Conservation (phyloP, 2,888 invertebrate species). For the Mamestra brassicae region DNA sequence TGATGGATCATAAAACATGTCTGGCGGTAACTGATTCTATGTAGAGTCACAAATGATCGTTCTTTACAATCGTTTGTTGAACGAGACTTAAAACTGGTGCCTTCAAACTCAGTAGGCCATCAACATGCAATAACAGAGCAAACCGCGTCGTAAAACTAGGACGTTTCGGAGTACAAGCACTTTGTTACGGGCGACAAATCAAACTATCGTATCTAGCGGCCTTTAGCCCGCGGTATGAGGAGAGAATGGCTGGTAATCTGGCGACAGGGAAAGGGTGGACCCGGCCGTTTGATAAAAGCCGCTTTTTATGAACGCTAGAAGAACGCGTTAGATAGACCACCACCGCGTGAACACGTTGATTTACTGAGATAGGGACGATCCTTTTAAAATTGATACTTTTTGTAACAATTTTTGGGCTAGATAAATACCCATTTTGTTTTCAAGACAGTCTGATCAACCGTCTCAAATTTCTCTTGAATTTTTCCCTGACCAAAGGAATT, state of each 20-base stretch:
- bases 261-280: slow-evolving; percentile 84
- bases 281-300: slow-evolving; percentile 77
- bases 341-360: slow-evolving; percentile 46
- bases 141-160: slow-evolving; percentile 57
- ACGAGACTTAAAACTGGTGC: slow-evolving; percentile 19
- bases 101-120: slow-evolving; percentile 43
- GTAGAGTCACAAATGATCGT: background rate
- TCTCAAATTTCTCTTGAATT: background rate
- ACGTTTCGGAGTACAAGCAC: slow-evolving; percentile 50
- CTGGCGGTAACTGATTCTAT: slow-evolving; percentile 6
- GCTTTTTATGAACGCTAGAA: slow-evolving; percentile 77
- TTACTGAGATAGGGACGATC: slow-evolving; percentile 35
- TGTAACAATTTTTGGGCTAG: background rate
- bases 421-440: background rate
- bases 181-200: slow-evolving; percentile 59
- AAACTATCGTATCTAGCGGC: slow-evolving; percentile 65
- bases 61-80: slow-evolving; percentile 16
- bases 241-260: slow-evolving; percentile 82
- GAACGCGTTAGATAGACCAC: slow-evolving; percentile 61
- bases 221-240: slow-evolving; percentile 69
- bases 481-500: too few species aligned
- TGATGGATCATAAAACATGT: slow-evolving; percentile 24
- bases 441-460: too few species aligned
- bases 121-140: slow-evolving; percentile 58
- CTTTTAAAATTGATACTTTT: slow-evolving; percentile 22